Base-by-base conservation (phyloP, 2,797 vertebrate species). In the Danio albolineatus region DNA sequence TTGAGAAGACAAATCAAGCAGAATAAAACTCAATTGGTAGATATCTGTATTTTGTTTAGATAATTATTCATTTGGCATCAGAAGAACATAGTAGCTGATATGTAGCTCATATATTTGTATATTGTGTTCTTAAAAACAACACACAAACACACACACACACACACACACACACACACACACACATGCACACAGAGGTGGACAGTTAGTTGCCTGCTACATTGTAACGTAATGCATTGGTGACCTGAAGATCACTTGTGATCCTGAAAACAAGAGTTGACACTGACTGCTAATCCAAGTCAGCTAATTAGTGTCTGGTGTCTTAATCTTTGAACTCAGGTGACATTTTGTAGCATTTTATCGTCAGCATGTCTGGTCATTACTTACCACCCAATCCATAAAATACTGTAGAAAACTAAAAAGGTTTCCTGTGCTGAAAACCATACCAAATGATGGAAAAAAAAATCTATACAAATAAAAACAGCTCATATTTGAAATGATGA, bases 1-100 rank as follows among this genome's bases (percentile, higher is more conserved):
- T 78, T 81, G 82, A 82, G 85, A 87, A 90, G 90, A 90, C 36
- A 2, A 5, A 13, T 14, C n/a, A 36, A 17, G 21, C 6, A 36
- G 6, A 51, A 51, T 51, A 66, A 51, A 36, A 51, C 13, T 49
- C 13, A 13, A 48, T 19, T 16, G 44, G 19, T 19, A 66, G 19
- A 36, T 13, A 46, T 21, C 66, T 16, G 48, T 59, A 21, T 38
- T 13, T 7, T 59, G n/a, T n/a, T n/a, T n/a, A n/a, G n/a, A n/a
- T n/a, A n/a, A n/a, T n/a, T n/a, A n/a, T n/a, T n/a, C n/a, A n/a
- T n/a, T n/a, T n/a, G n/a, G n/a, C n/a, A n/a, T n/a, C n/a, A n/a
- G n/a, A n/a, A n/a, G n/a, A n/a, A n/a, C n/a, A n/a, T n/a, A n/a
- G n/a, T n/a, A n/a, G n/a, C n/a, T n/a, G n/a, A n/a, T n/a, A n/a